These are phyloP conservation scores for Tetranychus piercei DNA, from an alignment of 2,888 invertebrate species.

Conservation along the genomic window DNA sequence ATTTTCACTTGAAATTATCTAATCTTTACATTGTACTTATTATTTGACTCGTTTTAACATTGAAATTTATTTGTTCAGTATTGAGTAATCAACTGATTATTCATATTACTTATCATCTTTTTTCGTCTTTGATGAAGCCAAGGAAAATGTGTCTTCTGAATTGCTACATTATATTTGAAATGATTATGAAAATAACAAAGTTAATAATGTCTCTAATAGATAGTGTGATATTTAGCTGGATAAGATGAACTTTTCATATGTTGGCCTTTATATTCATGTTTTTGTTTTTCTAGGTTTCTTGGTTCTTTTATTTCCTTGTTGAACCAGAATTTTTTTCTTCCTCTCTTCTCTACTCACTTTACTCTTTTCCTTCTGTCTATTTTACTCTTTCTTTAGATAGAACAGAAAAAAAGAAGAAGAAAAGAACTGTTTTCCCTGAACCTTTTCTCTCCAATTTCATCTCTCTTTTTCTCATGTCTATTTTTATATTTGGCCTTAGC, in stretches of 20 bases:
- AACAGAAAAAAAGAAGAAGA: neutral
- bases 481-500: neutral
- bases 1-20: no score
- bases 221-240: no score
- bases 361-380: neutral
- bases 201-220: no score
- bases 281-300: neutral
- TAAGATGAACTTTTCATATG: neutral
- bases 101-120: no score
- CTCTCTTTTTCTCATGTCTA: conserved; percentile 6
- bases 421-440: neutral
- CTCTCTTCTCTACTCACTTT: neutral
- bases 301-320: neutral
- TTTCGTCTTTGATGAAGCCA: no score
- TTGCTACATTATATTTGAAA: no score
- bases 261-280: neutral
- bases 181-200: no score
- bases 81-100: no score
- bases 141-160: no score
- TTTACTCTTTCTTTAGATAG: neutral
- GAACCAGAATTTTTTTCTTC: neutral
- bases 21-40: no score
- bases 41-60: no score
- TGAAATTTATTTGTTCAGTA: no score
- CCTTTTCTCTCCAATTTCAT: neutral